Evolutionary conservation across 1,140 invertebrate species (phyloP).

Genomic region (Neodiprion pinetum): DNA sequence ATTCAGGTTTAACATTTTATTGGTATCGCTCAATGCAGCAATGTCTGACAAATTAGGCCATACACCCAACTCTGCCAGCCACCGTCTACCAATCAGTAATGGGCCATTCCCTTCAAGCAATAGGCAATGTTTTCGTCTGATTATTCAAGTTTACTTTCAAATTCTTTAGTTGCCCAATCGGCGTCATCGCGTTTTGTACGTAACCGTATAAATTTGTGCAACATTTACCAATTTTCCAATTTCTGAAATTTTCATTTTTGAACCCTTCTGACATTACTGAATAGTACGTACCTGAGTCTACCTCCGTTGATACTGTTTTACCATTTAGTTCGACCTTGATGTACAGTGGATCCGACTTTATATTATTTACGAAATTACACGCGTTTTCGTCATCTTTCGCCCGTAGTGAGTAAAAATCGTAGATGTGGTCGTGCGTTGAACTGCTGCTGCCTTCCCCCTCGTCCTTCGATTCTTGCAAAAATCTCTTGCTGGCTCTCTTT

Average conservation of each 20-base stretch:
- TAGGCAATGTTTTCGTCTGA: slow-evolving; percentile 13
- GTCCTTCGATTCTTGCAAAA: too few species aligned
- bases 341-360: slow-evolving; percentile 10
- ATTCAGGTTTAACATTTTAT: slow-evolving; percentile 14
- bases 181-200: not conserved
- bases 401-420: too few species aligned
- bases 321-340: not conserved
- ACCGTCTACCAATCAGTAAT: slow-evolving; percentile 15
- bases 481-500: too few species aligned
- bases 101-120: slow-evolving; percentile 17
- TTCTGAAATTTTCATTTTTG: slow-evolving; percentile 10
- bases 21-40: not conserved
- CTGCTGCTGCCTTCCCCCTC: too few species aligned
- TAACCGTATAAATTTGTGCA: slow-evolving; percentile 5
- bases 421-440: too few species aligned
- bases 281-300: slow-evolving; percentile 24
- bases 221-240: not conserved
- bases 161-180: not conserved
- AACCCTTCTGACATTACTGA: not conserved
- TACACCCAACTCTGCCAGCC: not conserved
- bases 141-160: slow-evolving; percentile 15
- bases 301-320: slow-evolving; percentile 20
- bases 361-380: not conserved
- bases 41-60: slow-evolving; percentile 10
- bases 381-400: too few species aligned